A percentile compares a stretch with the other conserved stretches of the same genome.
Conservation (phyloP, 2,888 invertebrate species). For the Lepidochrysops patricia region DNA sequence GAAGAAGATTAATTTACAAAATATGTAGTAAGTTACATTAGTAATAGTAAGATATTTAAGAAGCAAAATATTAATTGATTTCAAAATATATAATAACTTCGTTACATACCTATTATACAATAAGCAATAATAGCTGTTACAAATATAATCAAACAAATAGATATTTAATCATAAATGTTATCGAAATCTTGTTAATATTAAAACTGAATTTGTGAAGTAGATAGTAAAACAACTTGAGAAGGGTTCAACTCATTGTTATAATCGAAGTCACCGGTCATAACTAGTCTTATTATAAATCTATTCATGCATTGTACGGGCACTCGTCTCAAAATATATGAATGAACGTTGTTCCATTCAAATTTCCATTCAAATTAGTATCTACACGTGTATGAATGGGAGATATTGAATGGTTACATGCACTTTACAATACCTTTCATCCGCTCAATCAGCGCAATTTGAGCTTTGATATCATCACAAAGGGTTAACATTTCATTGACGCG, state of each 20-base stretch:
- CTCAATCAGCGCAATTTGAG: background rate
- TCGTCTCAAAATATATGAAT: conserved; percentile 17
- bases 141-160: too few species aligned
- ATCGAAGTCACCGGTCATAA: background rate
- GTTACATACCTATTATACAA: too few species aligned
- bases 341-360: conserved; percentile 15
- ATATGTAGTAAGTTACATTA: too few species aligned
- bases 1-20: background rate
- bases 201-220: background rate
- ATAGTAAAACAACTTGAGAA: background rate
- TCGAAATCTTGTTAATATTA: background rate
- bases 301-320: background rate
- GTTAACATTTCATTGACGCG: background rate
- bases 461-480: background rate
- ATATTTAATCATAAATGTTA: too few species aligned
- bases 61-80: too few species aligned
- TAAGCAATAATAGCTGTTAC: too few species aligned
- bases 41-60: too few species aligned
- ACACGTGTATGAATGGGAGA: conserved; percentile 13
- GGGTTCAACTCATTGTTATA: background rate
- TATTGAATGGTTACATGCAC: conserved; percentile 13
- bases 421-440: background rate
- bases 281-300: conserved; percentile 3
- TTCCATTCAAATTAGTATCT: conserved; percentile 5
- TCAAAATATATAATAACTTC: too few species aligned